Conservation (phyloP, 2,797 vertebrate species). For the Sebastes kiyomatsui region DNA sequence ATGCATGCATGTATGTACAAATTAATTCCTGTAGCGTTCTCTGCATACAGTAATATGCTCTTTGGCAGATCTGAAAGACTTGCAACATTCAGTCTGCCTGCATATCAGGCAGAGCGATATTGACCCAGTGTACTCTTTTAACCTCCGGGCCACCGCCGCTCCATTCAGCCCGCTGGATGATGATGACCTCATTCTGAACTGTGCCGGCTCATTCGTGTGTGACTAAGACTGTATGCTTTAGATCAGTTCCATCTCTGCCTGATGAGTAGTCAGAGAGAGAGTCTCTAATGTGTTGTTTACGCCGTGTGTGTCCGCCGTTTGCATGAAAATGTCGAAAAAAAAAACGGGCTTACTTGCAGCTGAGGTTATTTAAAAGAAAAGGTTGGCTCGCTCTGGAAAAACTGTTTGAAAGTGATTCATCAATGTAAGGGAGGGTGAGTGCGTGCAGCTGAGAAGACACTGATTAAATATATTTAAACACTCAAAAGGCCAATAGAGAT, state of each 20-base stretch:
- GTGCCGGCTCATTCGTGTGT: slow-evolving; percentile 8
- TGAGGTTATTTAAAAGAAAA: slow-evolving; percentile 13
- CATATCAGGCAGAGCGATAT: neutral
- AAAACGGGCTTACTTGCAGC: slow-evolving; percentile 5
- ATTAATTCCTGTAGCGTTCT: neutral
- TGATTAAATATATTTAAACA: slow-evolving; percentile 9
- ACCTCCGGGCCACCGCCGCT: neutral
- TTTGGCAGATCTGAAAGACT: neutral
- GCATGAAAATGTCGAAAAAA: slow-evolving; percentile 5
- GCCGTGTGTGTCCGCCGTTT: neutral
- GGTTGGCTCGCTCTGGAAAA: slow-evolving; percentile 3
- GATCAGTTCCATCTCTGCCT: slow-evolving; percentile 40
- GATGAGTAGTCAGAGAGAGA: slow-evolving; percentile 22
- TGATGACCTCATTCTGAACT: slow-evolving; percentile 56
- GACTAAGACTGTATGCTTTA: slow-evolving; percentile 54
- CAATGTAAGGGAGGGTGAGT: neutral
- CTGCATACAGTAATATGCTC: neutral
- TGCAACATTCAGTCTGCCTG: neutral
- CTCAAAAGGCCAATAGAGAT: slow-evolving; percentile 5
- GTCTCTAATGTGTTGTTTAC: slow-evolving; percentile 30
- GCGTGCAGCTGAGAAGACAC: slow-evolving; percentile 2
- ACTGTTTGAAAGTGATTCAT: slow-evolving; percentile 15
- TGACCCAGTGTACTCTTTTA: slow-evolving; percentile 6
- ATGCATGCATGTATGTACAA: neutral
- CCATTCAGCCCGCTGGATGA: slow-evolving; percentile 21